These are phyloP conservation scores for Sarcophaga peregrina DNA, from an alignment of 1,140 invertebrate genomes.

Conservation along the genomic window DNA sequence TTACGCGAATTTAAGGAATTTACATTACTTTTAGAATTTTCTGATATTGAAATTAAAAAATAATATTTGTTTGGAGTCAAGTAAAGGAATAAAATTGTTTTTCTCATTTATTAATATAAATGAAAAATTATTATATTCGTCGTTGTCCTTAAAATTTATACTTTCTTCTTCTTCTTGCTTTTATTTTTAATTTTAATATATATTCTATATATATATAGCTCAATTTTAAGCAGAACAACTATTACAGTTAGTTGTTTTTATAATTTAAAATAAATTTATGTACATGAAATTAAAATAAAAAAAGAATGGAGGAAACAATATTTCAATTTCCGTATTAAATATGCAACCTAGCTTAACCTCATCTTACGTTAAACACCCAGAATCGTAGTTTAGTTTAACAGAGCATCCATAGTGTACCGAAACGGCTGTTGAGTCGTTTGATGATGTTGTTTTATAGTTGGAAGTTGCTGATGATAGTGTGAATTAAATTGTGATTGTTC, in stretches of 20 bases:
- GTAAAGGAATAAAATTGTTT: constrained; percentile 7
- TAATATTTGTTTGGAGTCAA: neutral
- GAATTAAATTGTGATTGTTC: constrained; percentile 36
- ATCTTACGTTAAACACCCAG: neutral
- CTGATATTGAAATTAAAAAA: neutral
- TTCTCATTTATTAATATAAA: neutral
- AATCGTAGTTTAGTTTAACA: constrained; percentile 68
- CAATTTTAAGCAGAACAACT: constrained; percentile 16
- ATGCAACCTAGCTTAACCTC: neutral
- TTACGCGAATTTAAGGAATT: neutral
- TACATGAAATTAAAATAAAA: neutral
- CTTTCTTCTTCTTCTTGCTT: constrained; percentile 13
- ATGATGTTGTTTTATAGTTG: constrained; percentile 48
- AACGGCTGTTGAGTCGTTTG: constrained; percentile 65
- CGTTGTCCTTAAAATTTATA: constrained; percentile 30
- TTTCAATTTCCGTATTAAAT: constrained; percentile 10
- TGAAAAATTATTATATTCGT: constrained; percentile 34
- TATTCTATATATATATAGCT: constrained; percentile 31
- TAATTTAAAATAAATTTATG: constrained; percentile 26
- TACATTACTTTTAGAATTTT: neutral
- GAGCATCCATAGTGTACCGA: constrained; percentile 74
- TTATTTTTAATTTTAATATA: constrained; percentile 20
- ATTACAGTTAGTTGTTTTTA: constrained; percentile 4
- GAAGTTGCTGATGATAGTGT: constrained; percentile 50
- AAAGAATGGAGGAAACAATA: neutral